phyloP scores from a whole-genome alignment of 1,140 invertebrate species.

The Laupala kohalensis region DNA sequence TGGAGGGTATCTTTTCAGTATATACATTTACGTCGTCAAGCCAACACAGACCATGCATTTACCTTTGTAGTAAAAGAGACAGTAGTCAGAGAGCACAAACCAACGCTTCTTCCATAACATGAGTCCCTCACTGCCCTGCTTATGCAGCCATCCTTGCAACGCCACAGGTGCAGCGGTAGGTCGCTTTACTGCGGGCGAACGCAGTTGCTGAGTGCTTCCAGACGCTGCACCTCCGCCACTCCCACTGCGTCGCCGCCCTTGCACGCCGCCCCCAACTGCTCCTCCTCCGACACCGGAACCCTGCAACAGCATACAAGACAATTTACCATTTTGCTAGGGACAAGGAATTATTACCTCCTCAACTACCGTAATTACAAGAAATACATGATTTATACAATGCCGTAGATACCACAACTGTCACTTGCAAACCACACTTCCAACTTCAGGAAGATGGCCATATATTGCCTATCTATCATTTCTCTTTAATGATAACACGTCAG shows the following conservation, averaged over 20 bases:
- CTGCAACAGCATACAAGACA: not conserved
- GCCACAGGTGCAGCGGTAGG: conserved; percentile 66
- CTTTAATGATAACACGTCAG: too few relatives aligned
- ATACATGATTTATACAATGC: not conserved
- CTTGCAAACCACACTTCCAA: too few relatives aligned
- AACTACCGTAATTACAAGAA: not conserved
- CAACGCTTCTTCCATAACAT: conserved; percentile 91
- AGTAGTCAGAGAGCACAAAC: conserved; percentile 89
- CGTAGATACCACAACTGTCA: not conserved
- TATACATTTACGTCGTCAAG: too few relatives aligned
- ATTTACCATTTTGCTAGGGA: too few relatives aligned
- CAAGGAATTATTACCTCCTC: too few relatives aligned
- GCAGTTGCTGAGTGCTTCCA: conserved; percentile 31
- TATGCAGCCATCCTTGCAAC: conserved; percentile 78
- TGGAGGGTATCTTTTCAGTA: too few relatives aligned
- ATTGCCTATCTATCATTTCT: too few relatives aligned
- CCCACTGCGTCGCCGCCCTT: conserved; percentile 7
- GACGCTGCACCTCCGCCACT: conserved; percentile 22
- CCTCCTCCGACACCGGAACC: not conserved
- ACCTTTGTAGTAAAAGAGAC: conserved; percentile 93
- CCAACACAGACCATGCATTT: too few relatives aligned
- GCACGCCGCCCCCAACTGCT: not conserved
- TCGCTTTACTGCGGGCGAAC: conserved; percentile 64
- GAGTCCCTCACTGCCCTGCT: conserved; percentile 78
- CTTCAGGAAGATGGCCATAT: too few relatives aligned